A percentile compares a stretch with the other conserved stretches of the same genome.
Evolutionary conservation across 1,140 invertebrate species (phyloP).

Genomic region (Diorhabda elongata): DNA sequence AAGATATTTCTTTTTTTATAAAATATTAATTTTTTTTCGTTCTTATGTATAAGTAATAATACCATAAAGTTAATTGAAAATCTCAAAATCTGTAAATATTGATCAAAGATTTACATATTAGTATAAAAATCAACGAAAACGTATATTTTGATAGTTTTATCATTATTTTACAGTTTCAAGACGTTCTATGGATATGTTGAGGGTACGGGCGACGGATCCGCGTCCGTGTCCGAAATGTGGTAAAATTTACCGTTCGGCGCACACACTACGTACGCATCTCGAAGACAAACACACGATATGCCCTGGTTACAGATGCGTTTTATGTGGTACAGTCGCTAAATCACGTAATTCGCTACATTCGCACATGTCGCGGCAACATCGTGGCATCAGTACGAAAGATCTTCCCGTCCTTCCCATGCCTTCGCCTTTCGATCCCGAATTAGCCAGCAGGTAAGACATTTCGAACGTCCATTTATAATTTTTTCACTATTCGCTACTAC

Average conservation of each 20-base stretch:
- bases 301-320: conserved; percentile 83
- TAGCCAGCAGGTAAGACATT: conserved; percentile 61
- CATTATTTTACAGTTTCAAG: conserved; percentile 58
- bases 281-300: conserved; percentile 91
- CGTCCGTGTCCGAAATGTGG: conserved; percentile 88
- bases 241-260: conserved; percentile 87
- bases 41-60: too few species aligned
- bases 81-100: too few species aligned
- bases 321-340: conserved; percentile 88
- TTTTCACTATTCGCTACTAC: too few species aligned
- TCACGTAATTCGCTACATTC: conserved; percentile 86
- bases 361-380: conserved; percentile 87
- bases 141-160: too few species aligned
- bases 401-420: conserved; percentile 87
- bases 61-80: too few species aligned
- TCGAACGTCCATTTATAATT: background rate
- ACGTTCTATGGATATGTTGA: conserved; percentile 73
- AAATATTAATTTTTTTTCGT: too few species aligned
- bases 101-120: too few species aligned
- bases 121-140: too few species aligned
- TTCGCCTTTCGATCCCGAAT: conserved; percentile 81
- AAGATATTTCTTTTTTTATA: too few species aligned
- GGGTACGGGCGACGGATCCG: conserved; percentile 85
- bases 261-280: conserved; percentile 82
- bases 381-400: conserved; percentile 88